Percentiles rank a stretch among this genome's conserved stretches.
phyloP scores from a whole-genome alignment of 2,113 vertebrate species.

The Cinclus cinclus region DNA sequence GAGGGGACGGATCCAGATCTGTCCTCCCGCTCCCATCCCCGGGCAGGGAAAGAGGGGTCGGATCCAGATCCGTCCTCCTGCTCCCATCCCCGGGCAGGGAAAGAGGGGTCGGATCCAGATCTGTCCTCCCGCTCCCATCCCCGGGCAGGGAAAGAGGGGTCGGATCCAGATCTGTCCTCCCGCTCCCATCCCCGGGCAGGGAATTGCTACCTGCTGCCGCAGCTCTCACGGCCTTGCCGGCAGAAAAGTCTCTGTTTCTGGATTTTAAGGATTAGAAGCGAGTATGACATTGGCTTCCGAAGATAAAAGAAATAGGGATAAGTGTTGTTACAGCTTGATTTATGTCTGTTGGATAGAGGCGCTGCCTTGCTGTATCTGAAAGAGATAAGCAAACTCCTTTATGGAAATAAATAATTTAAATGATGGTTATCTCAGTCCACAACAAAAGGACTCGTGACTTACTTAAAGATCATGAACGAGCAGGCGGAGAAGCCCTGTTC shows the following conservation, averaged over 20 bases:
- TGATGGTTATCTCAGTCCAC: neutral
- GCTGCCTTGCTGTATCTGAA: neutral
- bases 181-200: rapidly evolving
- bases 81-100: rapidly evolving
- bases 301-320: neutral
- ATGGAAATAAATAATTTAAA: neutral
- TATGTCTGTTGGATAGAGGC: neutral
- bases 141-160: neutral
- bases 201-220: neutral
- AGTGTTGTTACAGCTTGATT: neutral
- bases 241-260: neutral
- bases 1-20: rapidly evolving
- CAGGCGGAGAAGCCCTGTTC: neutral
- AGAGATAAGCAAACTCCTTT: neutral
- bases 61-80: rapidly evolving
- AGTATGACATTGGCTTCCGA: neutral
- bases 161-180: rapidly evolving
- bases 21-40: rapidly evolving
- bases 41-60: neutral
- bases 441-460: neutral
- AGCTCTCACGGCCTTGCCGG: neutral
- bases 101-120: rapidly evolving
- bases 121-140: rapidly evolving
- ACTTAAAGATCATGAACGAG: neutral
- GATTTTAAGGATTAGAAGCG: neutral